Conservation (phyloP, 1,140 invertebrate genomes). For the Trichogramma pretiosum region DNA sequence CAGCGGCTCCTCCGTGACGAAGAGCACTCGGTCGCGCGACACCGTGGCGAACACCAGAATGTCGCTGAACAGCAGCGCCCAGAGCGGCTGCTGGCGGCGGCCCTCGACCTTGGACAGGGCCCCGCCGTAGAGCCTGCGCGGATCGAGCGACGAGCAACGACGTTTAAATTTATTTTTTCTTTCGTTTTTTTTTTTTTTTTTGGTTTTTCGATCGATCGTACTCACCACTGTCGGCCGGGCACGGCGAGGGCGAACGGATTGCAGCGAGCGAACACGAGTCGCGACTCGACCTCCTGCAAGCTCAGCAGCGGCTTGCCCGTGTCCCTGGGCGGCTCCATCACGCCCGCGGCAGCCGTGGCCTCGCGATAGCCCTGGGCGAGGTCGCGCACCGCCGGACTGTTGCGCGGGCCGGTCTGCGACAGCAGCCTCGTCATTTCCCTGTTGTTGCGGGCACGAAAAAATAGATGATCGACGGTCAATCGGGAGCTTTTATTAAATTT, state of each 20-base stretch:
- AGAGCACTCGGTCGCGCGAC: slow-evolving; percentile 72
- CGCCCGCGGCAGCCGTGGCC: slow-evolving; percentile 66
- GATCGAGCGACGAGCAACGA: neutral
- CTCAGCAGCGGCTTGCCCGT: slow-evolving; percentile 65
- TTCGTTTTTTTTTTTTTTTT: too few relatives aligned
- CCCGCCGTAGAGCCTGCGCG: slow-evolving; percentile 63
- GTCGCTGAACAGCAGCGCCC: slow-evolving; percentile 75
- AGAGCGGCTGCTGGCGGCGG: slow-evolving; percentile 64
- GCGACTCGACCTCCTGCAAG: slow-evolving; percentile 71
- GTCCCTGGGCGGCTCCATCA: slow-evolving; percentile 75
- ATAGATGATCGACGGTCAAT: neutral
- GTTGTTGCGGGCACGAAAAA: slow-evolving; percentile 1
- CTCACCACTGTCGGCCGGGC: slow-evolving; percentile 68
- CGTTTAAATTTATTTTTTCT: too few relatives aligned
- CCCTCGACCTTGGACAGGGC: slow-evolving; percentile 73
- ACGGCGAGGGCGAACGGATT: slow-evolving; percentile 76
- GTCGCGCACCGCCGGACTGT: slow-evolving; percentile 38
- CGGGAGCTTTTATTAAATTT: too few relatives aligned
- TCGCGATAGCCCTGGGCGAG: slow-evolving; percentile 57
- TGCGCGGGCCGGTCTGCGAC: slow-evolving; percentile 36
- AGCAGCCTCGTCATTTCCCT: slow-evolving; percentile 45
- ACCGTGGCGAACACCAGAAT: slow-evolving; percentile 76
- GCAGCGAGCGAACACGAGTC: slow-evolving; percentile 77
- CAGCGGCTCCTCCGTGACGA: slow-evolving; percentile 77
- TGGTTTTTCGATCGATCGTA: too few relatives aligned